Conservation (phyloP, 2,797 vertebrate species). For the Zalophus californianus region DNA sequence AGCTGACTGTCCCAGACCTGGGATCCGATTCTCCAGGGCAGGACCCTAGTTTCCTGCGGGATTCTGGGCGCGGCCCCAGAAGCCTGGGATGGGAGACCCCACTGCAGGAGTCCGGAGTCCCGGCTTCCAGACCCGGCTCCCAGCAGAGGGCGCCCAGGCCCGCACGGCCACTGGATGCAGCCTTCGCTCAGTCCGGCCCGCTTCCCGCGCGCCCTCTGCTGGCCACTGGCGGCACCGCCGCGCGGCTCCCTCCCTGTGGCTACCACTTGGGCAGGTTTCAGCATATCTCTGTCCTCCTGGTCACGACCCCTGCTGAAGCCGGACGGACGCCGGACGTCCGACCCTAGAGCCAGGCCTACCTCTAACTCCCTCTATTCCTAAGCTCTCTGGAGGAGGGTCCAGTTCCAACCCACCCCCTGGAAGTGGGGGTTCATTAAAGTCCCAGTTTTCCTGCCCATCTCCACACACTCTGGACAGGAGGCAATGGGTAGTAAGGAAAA, state of each 20-base stretch:
- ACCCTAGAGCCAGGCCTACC: neutral
- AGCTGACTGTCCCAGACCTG: neutral
- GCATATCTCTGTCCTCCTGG: neutral
- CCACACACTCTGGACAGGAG: neutral
- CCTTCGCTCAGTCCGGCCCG: neutral
- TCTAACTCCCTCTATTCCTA: neutral
- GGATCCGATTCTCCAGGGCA: neutral
- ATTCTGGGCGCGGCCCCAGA: neutral
- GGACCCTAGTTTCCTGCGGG: neutral
- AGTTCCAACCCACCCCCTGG: neutral
- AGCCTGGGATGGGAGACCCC: too few relatives aligned
- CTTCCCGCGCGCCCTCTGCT: conserved; percentile 71
- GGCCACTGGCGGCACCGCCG: neutral
- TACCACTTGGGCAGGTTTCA: neutral
- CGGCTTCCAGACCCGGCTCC: neutral
- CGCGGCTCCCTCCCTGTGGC: neutral
- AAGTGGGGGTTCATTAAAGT: neutral
- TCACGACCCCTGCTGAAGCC: neutral
- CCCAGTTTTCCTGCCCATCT: neutral
- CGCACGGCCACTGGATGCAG: accelerated
- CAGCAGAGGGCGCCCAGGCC: conserved; percentile 62
- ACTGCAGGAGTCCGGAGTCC: neutral
- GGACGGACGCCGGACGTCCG: neutral
- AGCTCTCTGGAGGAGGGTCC: neutral
- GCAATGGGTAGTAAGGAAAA: neutral